Percentiles rank a stretch among this genome's conserved stretches.
These are phyloP conservation scores for Lochmaea capreae DNA, from an alignment of 2,888 invertebrate genomes.

Conservation along the genomic window DNA sequence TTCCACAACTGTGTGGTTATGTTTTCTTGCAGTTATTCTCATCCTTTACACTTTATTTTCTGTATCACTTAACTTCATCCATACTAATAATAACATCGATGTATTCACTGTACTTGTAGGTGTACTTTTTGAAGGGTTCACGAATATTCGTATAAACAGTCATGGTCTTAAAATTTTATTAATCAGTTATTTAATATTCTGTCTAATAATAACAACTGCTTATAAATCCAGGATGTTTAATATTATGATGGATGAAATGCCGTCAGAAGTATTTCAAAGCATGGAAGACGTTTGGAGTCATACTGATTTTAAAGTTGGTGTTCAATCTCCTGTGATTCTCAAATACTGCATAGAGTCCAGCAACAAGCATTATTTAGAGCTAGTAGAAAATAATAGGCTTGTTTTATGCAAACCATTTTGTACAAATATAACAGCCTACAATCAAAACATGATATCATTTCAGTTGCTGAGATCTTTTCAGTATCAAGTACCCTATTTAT, in stretches of 20 bases:
- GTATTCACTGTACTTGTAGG: background rate
- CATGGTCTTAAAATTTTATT: background rate
- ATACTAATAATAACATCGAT: background rate
- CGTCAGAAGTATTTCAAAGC: background rate
- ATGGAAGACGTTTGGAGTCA: background rate
- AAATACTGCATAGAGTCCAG: background rate
- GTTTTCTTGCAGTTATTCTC: background rate
- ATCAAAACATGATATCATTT: too few species aligned
- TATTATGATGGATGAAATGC: background rate
- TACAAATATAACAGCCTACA: too few species aligned
- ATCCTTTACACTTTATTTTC: background rate
- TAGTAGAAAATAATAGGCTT: background rate
- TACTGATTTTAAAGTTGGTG: background rate
- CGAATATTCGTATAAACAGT: background rate
- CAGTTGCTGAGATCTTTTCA: too few species aligned
- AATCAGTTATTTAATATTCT: background rate
- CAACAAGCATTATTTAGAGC: background rate
- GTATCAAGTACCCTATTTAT: too few species aligned
- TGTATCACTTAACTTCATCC: background rate
- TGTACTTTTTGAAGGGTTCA: background rate
- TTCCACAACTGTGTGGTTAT: background rate
- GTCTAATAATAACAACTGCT: background rate
- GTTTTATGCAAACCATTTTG: background rate
- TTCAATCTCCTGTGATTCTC: background rate
- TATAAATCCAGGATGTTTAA: background rate